Conservation (phyloP, 1,140 invertebrate species). For the Aphaenogaster floridana region DNA sequence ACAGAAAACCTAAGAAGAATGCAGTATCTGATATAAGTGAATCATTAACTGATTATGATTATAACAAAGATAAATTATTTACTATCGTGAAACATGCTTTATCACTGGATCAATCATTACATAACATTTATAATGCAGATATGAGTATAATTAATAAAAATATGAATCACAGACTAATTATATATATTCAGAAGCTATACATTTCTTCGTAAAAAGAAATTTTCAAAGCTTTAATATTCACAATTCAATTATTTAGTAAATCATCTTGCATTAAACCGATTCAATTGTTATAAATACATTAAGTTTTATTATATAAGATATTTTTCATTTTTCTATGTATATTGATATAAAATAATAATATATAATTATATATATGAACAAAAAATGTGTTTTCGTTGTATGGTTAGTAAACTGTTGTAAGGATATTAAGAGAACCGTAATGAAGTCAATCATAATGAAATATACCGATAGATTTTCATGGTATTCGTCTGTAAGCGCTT, state of each 20-base stretch:
- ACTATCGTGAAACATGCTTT: slow-evolving; percentile 22
- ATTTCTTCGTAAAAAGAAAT: background rate
- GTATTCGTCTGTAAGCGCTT: slow-evolving; percentile 51
- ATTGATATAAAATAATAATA: background rate
- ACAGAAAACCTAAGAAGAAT: background rate
- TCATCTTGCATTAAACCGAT: background rate
- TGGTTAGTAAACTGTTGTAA: background rate
- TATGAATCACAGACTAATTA: background rate
- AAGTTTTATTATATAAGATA: background rate
- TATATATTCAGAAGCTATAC: background rate
- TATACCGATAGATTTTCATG: slow-evolving; percentile 33
- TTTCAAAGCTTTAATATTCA: background rate
- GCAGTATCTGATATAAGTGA: background rate
- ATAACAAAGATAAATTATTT: slow-evolving; percentile 20
- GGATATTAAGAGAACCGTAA: background rate
- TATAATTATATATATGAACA: background rate
- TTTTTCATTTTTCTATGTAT: background rate
- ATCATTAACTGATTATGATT: background rate
- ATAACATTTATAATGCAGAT: slow-evolving; percentile 1
- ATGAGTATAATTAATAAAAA: background rate
- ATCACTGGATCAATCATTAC: slow-evolving; percentile 39
- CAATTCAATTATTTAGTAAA: slow-evolving; percentile 17
- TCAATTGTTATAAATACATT: background rate
- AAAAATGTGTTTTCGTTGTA: background rate
- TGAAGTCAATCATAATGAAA: slow-evolving; percentile 1